Base-by-base conservation (phyloP, 2,888 invertebrate species). In the Apotomis turbidana region DNA sequence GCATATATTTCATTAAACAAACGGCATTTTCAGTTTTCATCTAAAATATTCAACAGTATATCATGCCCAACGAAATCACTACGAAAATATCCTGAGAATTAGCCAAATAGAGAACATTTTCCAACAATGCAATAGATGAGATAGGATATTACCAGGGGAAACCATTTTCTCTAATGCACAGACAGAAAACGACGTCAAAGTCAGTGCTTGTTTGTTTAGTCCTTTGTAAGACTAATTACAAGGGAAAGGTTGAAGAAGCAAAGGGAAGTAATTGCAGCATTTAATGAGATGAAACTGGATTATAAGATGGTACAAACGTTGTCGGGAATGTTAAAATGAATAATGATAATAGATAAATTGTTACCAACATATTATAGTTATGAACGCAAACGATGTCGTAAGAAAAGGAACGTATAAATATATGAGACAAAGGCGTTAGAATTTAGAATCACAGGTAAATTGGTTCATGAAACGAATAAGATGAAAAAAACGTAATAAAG, bases 171-270 rank as follows among this genome's bases (percentile, higher is more conserved):
- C 61, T 52, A 63, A 58, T 15, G 36, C 44, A 44, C 59, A 55
- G 57, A 68, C 59, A 60, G 59, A 68, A 68, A 60, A 57, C 55
- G 55, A 68, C 68, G 68, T 44, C 68, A 60, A 68, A 68, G 68
- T 68, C 68, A 44, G 41, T 49, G 68, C 60, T 68, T 68, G 58
- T 60, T 60, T 68, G 59, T 52, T 60, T 60, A 59, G 59, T 60
- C 52, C 60, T 60, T 60, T 58, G 68, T 60, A 60, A 52, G 68
- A 60, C 68, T 68, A 68, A 59, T 68, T 60, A 60, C 60, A 68
- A 27, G 58, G 38, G 66, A 66, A 58, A 68, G n/a, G 59, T 10
- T 13, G 38, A 36, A 49, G 38, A 36, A 49, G 51, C 58, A 38
- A 15, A 41, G 38, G 44, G 51, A 68, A 27, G 67, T 57, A 66